phyloP scores from a whole-genome alignment of 1,140 invertebrate species.

The Drosophila seguyi region DNA sequence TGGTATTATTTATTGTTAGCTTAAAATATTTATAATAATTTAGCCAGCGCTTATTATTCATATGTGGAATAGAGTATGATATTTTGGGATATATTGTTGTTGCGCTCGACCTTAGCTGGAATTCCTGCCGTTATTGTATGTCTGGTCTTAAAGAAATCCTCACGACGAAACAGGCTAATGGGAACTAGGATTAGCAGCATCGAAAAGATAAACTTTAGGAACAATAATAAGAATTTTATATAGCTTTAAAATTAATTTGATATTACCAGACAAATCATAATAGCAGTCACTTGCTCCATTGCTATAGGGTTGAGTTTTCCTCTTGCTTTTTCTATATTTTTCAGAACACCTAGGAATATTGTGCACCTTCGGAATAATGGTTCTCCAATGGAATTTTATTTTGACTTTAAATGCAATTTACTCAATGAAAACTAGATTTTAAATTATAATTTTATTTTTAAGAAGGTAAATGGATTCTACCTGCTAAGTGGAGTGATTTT shows the following conservation, averaged over 20 bases:
- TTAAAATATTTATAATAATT: not conserved
- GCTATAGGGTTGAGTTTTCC: too few species aligned
- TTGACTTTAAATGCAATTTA: not conserved
- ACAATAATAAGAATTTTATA: not conserved
- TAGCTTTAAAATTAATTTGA: not conserved
- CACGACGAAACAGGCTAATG: not conserved
- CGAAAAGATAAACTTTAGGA: not conserved
- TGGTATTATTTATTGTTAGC: not conserved
- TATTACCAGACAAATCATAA: not conserved
- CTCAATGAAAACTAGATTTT: not conserved
- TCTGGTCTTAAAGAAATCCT: not conserved
- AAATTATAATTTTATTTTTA: not conserved
- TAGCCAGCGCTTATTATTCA: too few species aligned
- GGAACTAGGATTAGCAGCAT: not conserved
- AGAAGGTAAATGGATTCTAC: too few species aligned
- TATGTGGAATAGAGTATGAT: not conserved
- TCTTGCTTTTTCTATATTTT: not conserved
- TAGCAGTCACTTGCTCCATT: not conserved
- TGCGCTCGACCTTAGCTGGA: fast-evolving
- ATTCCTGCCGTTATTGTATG: fast-evolving
- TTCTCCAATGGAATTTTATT: not conserved
- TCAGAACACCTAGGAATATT: not conserved
- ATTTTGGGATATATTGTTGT: not conserved
- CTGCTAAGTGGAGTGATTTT: too few species aligned
- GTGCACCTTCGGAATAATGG: too few species aligned